phyloP scores from a whole-genome alignment of 2,797 vertebrate genomes.

The Schizopygopsis malacanthus region DNA sequence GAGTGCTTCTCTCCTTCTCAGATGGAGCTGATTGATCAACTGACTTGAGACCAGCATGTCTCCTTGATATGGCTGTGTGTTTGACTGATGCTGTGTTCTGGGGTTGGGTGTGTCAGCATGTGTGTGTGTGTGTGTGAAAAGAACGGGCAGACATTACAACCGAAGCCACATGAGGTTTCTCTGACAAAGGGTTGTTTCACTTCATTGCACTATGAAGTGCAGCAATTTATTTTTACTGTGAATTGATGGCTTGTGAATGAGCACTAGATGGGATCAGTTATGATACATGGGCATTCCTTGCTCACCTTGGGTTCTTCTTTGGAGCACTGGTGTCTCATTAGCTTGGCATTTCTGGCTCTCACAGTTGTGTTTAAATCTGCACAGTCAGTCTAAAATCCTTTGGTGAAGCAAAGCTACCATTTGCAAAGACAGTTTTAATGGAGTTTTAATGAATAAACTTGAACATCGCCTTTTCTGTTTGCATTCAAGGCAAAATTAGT shows the following conservation, averaged over 20 bases:
- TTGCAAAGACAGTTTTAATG: conserved; percentile 44
- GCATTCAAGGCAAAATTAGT: not conserved
- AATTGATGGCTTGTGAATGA: conserved; percentile 64
- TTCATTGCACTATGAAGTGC: conserved; percentile 74
- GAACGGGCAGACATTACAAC: conserved; percentile 45
- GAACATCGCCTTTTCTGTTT: not conserved
- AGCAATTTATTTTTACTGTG: conserved; percentile 69
- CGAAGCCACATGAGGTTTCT: conserved; percentile 54
- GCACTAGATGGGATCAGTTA: conserved; percentile 62
- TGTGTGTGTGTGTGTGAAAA: conserved; percentile 17
- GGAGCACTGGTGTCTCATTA: conserved; percentile 60
- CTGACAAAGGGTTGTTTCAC: conserved; percentile 62
- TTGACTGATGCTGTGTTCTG: conserved; percentile 22
- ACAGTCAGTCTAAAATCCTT: conserved; percentile 50
- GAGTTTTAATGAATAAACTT: conserved; percentile 40
- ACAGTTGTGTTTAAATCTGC: conserved; percentile 53
- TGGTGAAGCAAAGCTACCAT: conserved; percentile 47
- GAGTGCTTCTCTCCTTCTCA: conserved; percentile 32
- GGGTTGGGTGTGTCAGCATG: conserved; percentile 22
- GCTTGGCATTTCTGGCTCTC: conserved; percentile 51
- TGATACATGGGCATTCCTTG: conserved; percentile 67
- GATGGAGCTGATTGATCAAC: conserved; percentile 50
- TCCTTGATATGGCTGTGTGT: conserved; percentile 21
- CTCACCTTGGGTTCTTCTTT: conserved; percentile 70
- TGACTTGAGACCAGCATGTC: conserved; percentile 39